phyloP scores from a whole-genome alignment of 2,113 vertebrate species.

The Boulengeromyrus knoepffleri region DNA sequence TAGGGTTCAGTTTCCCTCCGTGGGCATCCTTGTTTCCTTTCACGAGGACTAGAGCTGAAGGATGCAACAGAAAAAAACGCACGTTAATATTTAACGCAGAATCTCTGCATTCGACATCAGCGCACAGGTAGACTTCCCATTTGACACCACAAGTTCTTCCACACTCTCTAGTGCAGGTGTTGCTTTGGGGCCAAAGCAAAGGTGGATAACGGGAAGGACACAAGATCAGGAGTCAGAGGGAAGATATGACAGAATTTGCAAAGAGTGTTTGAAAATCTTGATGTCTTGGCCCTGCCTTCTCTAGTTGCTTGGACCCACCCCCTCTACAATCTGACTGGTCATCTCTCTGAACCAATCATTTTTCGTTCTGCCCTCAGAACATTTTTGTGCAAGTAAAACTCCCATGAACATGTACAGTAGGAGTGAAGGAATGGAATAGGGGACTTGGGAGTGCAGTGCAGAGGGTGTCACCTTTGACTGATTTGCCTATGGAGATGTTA shows the following conservation, averaged over 20 bases:
- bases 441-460: background rate
- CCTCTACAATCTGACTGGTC: too few species aligned
- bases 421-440: background rate
- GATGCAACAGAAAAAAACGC: background rate
- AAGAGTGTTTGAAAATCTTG: background rate
- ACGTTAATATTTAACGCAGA: background rate
- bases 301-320: too few species aligned
- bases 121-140: background rate
- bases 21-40: conserved; percentile 29
- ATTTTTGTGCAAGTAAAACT: background rate
- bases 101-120: background rate
- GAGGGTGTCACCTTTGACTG: conserved; percentile 10
- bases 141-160: background rate
- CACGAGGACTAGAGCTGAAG: conserved; percentile 26
- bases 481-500: conserved; percentile 31
- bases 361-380: background rate
- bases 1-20: conserved; percentile 33
- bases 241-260: background rate
- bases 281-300: background rate
- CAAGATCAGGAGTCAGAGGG: background rate
- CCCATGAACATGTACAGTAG: background rate
- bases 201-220: background rate
- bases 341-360: background rate
- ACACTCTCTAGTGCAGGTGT: background rate
- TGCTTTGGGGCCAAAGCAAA: background rate